A percentile compares a stretch with the other conserved stretches of the same genome.
phyloP scores from a whole-genome alignment of 2,888 invertebrate species.

The Lapara coniferarum region DNA sequence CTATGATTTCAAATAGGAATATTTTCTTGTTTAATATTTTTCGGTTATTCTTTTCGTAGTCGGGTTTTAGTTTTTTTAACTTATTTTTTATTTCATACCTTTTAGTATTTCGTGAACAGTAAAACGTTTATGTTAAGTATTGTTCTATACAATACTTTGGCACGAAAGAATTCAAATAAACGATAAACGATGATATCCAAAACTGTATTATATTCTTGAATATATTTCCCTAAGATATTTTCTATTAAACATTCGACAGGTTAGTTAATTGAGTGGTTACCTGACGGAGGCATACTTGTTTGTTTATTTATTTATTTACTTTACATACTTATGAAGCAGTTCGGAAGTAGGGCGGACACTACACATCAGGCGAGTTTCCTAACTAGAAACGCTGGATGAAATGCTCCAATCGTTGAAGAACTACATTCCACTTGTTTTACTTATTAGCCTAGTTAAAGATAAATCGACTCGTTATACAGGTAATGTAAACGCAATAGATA shows the following conservation, averaged over 20 bases:
- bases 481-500: not conserved
- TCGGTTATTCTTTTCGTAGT: too few relatives aligned
- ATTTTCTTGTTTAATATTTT: too few relatives aligned
- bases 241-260: not conserved
- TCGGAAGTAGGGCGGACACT: conserved; percentile 4
- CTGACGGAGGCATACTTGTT: conserved; percentile 1
- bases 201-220: too few relatives aligned
- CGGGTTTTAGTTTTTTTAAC: too few relatives aligned
- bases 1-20: too few relatives aligned
- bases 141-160: too few relatives aligned
- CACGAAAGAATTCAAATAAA: too few relatives aligned
- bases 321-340: not conserved
- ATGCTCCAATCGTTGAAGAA: not conserved
- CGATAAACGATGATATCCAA: too few relatives aligned
- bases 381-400: not conserved
- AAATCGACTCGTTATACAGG: not conserved
- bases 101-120: too few relatives aligned
- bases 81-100: too few relatives aligned
- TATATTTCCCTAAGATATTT: not conserved
- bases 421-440: conserved; percentile 5
- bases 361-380: conserved; percentile 1
- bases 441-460: conserved; percentile 13
- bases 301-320: too few relatives aligned
- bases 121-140: too few relatives aligned
- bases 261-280: not conserved